Base-by-base conservation (phyloP, 1,140 invertebrate species). In the Drosophila micromelanica region DNA sequence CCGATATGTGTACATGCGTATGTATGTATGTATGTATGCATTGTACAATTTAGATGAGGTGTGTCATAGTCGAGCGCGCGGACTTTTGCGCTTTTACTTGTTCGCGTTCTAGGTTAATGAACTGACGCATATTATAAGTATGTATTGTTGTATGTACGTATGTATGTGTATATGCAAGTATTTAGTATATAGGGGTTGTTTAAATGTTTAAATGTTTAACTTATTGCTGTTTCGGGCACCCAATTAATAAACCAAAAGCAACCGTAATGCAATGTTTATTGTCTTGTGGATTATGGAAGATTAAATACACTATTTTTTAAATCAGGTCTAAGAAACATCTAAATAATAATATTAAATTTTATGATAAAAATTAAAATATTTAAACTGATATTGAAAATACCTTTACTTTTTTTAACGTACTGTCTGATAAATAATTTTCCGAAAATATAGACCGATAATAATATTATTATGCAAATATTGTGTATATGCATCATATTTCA, bases 31-130 rank as follows among this genome's bases (percentile, higher is more conserved):
- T 4, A 8, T 30, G 11, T 13, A 35, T 15, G 8, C 2, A 27
- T 43, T 5, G 32, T 37, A n/a, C 35, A 35, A 62, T 62, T 54
- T 63, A 32, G 49, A 64, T 46, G 42, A 42, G 27, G 32, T 56
- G 15, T 49, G 59, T 48, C 70, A 60, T 59, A 54, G 62, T 32
- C 32, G 30, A 43, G 40, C 52, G 20, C 27, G 17, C 5, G 49
- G 49, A 62, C 46, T 72, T 51, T 20, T 38, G 30, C 54, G 32
- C 12, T 56, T 40, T 38, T n/a, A 38, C 32, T 52, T 63, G 49
- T 40, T 48, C 42, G 6, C 20, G 9, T 46, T 62, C 60, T 71
- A 12, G 68, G 60, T 71, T 46, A 65, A 59, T 52, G 52, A 67
- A 67, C 38, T 72, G 54, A 30, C 30, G 48, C 38, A 57, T 38